A percentile compares a stretch with the other conserved stretches of the same genome.
phyloP scores from a whole-genome alignment of 2,797 vertebrate genomes.

The Taeniopygia guttata region DNA sequence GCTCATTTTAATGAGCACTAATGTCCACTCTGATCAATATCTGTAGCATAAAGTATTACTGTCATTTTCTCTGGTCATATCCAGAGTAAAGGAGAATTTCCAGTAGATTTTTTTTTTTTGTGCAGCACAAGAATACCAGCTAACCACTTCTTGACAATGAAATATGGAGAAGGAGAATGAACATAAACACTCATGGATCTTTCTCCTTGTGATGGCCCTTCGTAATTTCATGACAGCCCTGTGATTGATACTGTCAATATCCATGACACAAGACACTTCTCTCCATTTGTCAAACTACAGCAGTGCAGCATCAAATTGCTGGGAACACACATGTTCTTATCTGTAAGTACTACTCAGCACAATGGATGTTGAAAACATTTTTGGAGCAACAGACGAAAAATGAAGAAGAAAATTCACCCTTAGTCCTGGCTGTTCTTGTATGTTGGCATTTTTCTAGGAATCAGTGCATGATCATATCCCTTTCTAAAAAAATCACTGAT shows the following conservation, averaged over 20 bases:
- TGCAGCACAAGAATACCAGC: background rate
- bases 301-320: background rate
- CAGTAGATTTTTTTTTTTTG: background rate
- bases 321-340: background rate
- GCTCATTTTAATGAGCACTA: slow-evolving; percentile 33
- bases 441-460: background rate
- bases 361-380: background rate
- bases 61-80: background rate
- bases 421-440: background rate
- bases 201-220: slow-evolving; percentile 6
- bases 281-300: slow-evolving; percentile 35
- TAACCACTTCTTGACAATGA: slow-evolving; percentile 3
- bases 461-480: background rate
- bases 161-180: slow-evolving; percentile 22
- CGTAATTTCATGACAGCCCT: slow-evolving; percentile 24
- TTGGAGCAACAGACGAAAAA: background rate
- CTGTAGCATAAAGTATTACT: slow-evolving; percentile 3
- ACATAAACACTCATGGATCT: slow-evolving; percentile 36
- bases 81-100: background rate
- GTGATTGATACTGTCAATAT: slow-evolving; percentile 46
- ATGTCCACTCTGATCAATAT: slow-evolving; percentile 50
- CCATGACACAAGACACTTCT: slow-evolving; percentile 33
- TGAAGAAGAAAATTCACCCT: background rate
- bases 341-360: background rate
- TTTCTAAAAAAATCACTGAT: background rate